A percentile compares a stretch with the other conserved stretches of the same genome.
These are phyloP conservation scores for Dendrocincla fuliginosa DNA, from an alignment of 2,797 vertebrate species.

Conservation along the genomic window DNA sequence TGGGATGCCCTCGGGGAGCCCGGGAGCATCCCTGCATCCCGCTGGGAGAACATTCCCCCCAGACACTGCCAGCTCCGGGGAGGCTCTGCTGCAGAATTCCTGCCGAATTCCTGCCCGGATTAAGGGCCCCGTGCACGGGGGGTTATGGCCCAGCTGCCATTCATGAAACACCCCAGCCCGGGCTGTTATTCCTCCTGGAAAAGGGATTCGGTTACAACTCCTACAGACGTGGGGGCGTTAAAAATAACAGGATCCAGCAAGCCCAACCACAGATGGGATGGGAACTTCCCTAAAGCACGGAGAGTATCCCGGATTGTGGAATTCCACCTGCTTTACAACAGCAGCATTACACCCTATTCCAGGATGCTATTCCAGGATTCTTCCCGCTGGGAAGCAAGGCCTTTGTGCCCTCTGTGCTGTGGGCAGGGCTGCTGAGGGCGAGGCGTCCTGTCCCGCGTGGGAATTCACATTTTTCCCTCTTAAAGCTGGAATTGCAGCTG, in stretches of 20 bases:
- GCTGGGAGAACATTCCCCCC: background rate
- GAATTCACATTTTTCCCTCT: background rate
- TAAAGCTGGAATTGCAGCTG: background rate
- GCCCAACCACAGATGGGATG: background rate
- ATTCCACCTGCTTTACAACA: background rate
- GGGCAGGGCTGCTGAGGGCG: background rate
- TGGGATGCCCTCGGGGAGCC: fast-evolving
- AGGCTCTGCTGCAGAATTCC: background rate
- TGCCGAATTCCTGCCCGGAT: background rate
- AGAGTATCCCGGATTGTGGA: background rate
- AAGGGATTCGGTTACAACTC: background rate
- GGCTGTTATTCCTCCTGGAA: background rate
- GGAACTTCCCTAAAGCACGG: background rate
- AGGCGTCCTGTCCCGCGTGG: background rate
- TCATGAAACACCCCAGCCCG: background rate
- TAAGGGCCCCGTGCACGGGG: fast-evolving
- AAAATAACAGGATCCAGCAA: background rate
- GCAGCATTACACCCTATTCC: fast-evolving
- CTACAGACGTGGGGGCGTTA: background rate
- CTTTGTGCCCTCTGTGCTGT: background rate
- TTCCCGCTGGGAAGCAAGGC: background rate
- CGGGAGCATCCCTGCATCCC: background rate
- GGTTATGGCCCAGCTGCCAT: background rate
- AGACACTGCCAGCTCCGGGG: background rate
- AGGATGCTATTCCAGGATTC: too few relatives aligned